Base-by-base conservation (phyloP, 2,888 invertebrate species). In the Dusona sp. region DNA sequence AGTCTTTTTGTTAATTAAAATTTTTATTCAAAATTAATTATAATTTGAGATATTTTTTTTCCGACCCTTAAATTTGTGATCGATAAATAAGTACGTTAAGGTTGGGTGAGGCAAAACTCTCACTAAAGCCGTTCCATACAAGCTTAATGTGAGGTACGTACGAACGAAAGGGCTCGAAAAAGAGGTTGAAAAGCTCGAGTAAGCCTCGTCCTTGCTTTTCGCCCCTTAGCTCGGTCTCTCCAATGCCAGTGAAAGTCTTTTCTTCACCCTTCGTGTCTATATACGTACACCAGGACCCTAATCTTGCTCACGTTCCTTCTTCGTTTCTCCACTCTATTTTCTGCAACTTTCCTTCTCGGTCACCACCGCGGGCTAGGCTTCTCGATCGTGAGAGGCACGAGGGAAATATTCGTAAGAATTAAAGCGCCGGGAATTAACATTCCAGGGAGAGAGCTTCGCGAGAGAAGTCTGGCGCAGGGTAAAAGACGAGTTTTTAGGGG, bases 321-420 rank as follows among this genome's bases (percentile, higher is more conserved):
- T 73, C 75, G 25, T 57, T 42, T 45, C 38, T 51, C 22, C 70
- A 75, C 79, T 68, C 84, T 72, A 65, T 80, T 77, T 64, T 54
- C 51, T 19, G 57, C 54, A 68, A 42, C 61, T 36, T 67, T 72
- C 38, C 42, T 36, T 57, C 29, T n/a, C 36, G 61, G 38, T 33
- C 48, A 22, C 38, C 67, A 67, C 51, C 87, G 88, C 89, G 80
- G 88, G 88, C 87, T 88, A 72, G 61, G 84, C 65, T 54, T 80
- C 86, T 79, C 88, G 91, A 90, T 90, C 89, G 90, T 90, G 90
- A 89, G 89, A 89, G 90, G 91, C 92, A 92, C 92, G 89, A 89
- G 92, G 92, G 92, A 93, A 93, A 94, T 94, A 94, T 94, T 94
- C 94, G 93, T 93, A 94, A 94, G 94, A 94, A 94, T 94, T 94